A percentile compares a stretch with the other conserved stretches of the same genome.
Conservation (phyloP, 2,797 vertebrate species). For the Pelochelys cantorii region DNA sequence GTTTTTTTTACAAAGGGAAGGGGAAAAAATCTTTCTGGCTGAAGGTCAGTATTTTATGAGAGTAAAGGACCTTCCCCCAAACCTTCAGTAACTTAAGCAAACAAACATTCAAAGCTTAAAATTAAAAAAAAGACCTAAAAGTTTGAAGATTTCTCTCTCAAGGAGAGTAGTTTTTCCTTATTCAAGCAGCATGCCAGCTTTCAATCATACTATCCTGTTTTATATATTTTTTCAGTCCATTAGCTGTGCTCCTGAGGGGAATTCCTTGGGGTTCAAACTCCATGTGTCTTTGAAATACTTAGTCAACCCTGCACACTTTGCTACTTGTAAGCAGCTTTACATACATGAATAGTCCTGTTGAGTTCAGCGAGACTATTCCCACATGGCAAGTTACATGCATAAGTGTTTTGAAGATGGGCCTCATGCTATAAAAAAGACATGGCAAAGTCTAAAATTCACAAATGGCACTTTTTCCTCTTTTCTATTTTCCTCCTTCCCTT, state of each 20-base stretch:
- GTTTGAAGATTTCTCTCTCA: neutral
- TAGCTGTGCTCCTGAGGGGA: neutral
- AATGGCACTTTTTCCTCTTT: neutral
- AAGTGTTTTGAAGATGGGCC: neutral
- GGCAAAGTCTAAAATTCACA: neutral
- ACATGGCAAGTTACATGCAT: neutral
- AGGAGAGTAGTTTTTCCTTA: neutral
- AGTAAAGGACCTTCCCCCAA: neutral
- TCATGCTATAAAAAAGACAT: neutral
- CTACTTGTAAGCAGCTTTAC: neutral
- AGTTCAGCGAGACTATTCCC: neutral
- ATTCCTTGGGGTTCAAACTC: accelerated
- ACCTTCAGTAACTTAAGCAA: accelerated
- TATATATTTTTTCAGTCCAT: neutral
- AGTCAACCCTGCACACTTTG: neutral
- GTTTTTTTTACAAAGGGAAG: neutral
- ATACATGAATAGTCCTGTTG: neutral
- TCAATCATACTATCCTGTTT: neutral
- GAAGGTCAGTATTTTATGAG: neutral
- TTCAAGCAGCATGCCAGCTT: neutral
- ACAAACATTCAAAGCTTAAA: neutral
- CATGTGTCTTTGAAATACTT: neutral
- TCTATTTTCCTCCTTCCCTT: accelerated
- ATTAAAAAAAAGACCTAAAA: neutral
- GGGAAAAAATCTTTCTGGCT: accelerated